Evolutionary conservation across 64 coral and sea anemone genomes (phyloP).

Genomic region (Actinia equina): DNA sequence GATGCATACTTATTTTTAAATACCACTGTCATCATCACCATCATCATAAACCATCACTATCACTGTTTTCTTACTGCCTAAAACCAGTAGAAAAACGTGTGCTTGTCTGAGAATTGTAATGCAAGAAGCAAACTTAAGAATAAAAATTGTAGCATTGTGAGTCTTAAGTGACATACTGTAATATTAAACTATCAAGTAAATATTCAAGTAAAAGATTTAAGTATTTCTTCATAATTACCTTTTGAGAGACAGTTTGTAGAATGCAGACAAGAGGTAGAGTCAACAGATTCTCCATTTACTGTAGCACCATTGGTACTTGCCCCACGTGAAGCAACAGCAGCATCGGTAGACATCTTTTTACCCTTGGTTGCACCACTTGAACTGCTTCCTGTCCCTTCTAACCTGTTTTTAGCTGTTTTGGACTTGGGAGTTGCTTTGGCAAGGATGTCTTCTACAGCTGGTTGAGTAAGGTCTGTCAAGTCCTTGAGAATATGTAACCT

Average conservation of each 20-base stretch:
- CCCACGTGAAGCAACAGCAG: constrained; percentile 12
- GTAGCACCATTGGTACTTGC: not conserved
- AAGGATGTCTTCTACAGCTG: constrained; percentile 71
- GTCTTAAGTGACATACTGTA: too few relatives aligned
- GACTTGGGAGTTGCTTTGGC: constrained; percentile 45
- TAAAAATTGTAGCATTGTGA: too few relatives aligned
- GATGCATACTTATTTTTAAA: too few relatives aligned
- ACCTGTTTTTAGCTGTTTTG: constrained; percentile 43
- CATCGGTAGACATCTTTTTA: constrained; percentile 29
- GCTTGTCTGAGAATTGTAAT: too few relatives aligned
- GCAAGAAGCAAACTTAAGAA: too few relatives aligned
- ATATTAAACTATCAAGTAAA: too few relatives aligned
- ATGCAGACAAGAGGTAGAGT: not conserved
- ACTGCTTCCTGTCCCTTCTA: constrained; percentile 28
- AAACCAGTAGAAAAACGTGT: too few relatives aligned
- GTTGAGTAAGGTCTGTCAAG: constrained; percentile 68
- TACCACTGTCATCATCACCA: too few relatives aligned
- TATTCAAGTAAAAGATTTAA: too few relatives aligned
- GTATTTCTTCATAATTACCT: not conserved
- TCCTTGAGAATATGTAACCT: constrained; percentile 83
- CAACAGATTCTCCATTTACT: constrained; percentile 54
- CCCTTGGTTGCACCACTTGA: not conserved
- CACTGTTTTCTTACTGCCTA: too few relatives aligned
- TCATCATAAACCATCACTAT: too few relatives aligned
- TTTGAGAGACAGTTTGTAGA: not conserved